Evolutionary conservation across 2,797 vertebrate genomes (phyloP).

Genomic region (Ctenopoma multispine): DNA sequence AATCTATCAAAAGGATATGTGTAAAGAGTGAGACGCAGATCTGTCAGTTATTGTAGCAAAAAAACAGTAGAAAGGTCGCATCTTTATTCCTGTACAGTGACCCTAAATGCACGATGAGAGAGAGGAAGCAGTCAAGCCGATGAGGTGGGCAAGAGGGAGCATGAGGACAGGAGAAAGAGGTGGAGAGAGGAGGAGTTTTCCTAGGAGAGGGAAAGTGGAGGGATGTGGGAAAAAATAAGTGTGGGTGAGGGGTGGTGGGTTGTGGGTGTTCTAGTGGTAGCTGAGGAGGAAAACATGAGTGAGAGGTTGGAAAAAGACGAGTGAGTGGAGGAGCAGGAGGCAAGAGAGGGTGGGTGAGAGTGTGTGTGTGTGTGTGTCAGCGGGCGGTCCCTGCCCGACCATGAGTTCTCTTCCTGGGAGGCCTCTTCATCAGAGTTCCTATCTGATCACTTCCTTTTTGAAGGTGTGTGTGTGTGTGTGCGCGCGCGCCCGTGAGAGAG

Average conservation of each 20-base stretch:
- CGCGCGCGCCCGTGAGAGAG: constrained; percentile 33
- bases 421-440: constrained; percentile 69
- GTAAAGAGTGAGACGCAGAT: background rate
- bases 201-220: constrained; percentile 59
- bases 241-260: constrained; percentile 51
- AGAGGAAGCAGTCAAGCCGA: constrained; percentile 39
- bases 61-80: background rate
- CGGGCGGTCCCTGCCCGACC: constrained; percentile 48
- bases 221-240: constrained; percentile 68
- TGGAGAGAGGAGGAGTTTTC: constrained; percentile 67
- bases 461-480: constrained; percentile 38
- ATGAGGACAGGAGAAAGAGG: constrained; percentile 61
- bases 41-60: constrained; percentile 9
- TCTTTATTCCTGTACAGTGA: constrained; percentile 29
- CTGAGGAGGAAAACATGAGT: constrained; percentile 70
- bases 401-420: constrained; percentile 72
- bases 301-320: constrained; percentile 66
- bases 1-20: background rate
- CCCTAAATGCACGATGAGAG: background rate
- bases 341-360: constrained; percentile 55
- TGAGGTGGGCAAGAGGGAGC: constrained; percentile 58
- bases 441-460: constrained; percentile 71
- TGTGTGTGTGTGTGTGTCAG: constrained; percentile 37
- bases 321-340: constrained; percentile 62
- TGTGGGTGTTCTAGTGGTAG: constrained; percentile 37